Conservation (phyloP, 1,140 invertebrate genomes). For the Anthonomus grandis region DNA sequence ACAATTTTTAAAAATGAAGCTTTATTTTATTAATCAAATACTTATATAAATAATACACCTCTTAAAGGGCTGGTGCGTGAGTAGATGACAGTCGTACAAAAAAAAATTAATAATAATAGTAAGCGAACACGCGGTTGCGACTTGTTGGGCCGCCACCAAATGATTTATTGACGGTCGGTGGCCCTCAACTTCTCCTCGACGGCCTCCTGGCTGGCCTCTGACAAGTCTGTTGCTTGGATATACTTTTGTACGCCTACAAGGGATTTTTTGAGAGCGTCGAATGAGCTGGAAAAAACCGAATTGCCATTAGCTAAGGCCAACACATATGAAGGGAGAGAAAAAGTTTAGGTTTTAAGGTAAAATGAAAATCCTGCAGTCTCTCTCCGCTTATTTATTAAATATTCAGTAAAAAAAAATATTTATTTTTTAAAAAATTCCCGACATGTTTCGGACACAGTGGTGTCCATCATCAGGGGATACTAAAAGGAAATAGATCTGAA, state of each 20-base stretch:
- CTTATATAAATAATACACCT: slow-evolving; percentile 48
- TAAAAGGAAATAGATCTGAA: too few species aligned
- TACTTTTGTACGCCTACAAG: slow-evolving; percentile 95
- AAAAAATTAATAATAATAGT: slow-evolving; percentile 31
- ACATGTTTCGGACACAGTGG: too few species aligned
- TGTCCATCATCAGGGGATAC: too few species aligned
- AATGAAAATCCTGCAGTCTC: too few species aligned
- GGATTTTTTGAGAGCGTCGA: slow-evolving; percentile 93
- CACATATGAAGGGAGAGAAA: neutral
- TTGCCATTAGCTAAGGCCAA: too few species aligned
- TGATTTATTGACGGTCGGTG: slow-evolving; percentile 91
- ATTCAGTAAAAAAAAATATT: too few species aligned
- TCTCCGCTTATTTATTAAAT: too few species aligned
- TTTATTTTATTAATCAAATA: slow-evolving; percentile 50
- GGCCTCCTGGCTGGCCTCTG: slow-evolving; percentile 85
- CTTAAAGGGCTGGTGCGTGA: slow-evolving; percentile 38
- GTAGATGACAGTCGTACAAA: slow-evolving; percentile 43
- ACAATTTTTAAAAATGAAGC: slow-evolving; percentile 48
- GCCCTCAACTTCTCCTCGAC: slow-evolving; percentile 89
- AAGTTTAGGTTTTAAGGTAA: neutral
- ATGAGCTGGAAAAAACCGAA: slow-evolving; percentile 72
- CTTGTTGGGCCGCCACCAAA: too few species aligned
- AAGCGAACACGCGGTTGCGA: slow-evolving; percentile 18
- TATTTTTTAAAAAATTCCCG: too few species aligned
- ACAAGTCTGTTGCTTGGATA: slow-evolving; percentile 91